These are phyloP conservation scores for Aphelocoma coerulescens DNA, from an alignment of 2,113 vertebrate species.

Conservation along the genomic window DNA sequence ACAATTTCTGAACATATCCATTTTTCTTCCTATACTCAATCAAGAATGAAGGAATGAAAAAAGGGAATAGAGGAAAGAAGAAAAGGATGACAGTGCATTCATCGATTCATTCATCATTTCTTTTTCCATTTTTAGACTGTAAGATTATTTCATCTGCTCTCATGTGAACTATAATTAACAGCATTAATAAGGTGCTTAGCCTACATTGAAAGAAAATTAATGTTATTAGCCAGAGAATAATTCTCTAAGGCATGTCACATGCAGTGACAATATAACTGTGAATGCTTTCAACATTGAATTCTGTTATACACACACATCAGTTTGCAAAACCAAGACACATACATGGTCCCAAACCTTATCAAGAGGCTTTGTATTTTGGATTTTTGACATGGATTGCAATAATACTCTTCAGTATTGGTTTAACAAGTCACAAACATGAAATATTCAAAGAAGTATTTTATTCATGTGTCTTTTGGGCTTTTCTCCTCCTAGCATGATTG, in stretches of 20 bases:
- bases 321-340: neutral
- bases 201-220: constrained; percentile 45
- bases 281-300: neutral
- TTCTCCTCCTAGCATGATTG: neutral
- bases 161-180: constrained; percentile 36
- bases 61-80: neutral
- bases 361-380: neutral
- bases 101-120: neutral
- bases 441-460: neutral
- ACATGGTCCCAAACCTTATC: neutral
- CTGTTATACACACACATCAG: neutral
- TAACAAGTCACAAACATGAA: neutral
- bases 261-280: neutral
- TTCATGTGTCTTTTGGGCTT: neutral
- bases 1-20: neutral
- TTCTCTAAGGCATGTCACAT: neutral
- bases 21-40: neutral
- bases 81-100: neutral
- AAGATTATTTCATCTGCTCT: constrained; percentile 30
- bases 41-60: neutral
- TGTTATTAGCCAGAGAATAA: constrained; percentile 37
- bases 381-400: neutral
- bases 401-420: neutral
- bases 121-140: neutral
- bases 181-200: constrained; percentile 36